Percentiles rank a stretch among this genome's conserved stretches.
phyloP scores from a whole-genome alignment of 2,113 vertebrate genomes.

The Trogon surrucura region DNA sequence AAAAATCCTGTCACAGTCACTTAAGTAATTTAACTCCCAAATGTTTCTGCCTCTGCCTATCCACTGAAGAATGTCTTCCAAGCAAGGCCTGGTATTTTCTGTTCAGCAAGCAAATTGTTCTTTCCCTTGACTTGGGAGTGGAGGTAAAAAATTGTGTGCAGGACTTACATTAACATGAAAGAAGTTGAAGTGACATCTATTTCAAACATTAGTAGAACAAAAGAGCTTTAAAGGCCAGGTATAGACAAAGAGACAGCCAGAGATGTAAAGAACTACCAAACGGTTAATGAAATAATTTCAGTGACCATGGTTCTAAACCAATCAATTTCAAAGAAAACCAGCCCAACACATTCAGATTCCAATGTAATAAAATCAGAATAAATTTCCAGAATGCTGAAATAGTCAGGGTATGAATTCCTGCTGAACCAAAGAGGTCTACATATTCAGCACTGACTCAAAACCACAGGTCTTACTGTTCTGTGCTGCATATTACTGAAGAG shows the following conservation, averaged over 20 bases:
- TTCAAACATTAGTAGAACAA: background rate
- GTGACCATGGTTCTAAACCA: background rate
- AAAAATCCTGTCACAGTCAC: background rate
- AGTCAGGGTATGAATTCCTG: background rate
- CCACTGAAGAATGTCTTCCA: background rate
- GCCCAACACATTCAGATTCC: background rate
- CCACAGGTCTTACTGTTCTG: background rate
- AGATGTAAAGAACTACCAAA: background rate
- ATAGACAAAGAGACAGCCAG: background rate
- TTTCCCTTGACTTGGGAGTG: background rate
- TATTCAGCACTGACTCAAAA: background rate
- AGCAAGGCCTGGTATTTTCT: background rate
- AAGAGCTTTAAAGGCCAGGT: background rate
- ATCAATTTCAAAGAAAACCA: background rate
- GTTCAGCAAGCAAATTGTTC: background rate
- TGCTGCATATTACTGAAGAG: background rate
- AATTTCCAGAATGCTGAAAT: background rate
- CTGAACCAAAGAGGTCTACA: background rate
- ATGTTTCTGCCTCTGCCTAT: background rate
- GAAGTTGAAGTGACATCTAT: background rate
- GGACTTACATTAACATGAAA: background rate
- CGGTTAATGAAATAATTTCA: background rate
- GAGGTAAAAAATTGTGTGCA: background rate
- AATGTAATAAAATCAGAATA: background rate
- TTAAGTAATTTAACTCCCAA: background rate